A percentile compares a stretch with the other conserved stretches of the same genome.
Evolutionary conservation across 1,140 invertebrate species (phyloP).

Genomic region (Tribolium madens): DNA sequence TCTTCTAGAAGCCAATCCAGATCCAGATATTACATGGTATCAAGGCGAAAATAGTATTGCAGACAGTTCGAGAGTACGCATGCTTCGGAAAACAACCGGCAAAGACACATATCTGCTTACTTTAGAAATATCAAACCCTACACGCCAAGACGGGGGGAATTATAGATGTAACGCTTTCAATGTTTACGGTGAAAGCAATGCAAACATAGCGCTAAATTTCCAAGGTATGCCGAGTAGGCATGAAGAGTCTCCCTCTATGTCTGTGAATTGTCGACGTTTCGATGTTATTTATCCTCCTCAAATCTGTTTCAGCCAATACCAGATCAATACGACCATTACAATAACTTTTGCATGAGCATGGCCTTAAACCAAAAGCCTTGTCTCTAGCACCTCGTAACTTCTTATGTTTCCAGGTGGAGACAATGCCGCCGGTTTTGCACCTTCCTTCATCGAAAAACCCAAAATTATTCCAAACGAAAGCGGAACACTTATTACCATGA

Average conservation of each 20-base stretch:
- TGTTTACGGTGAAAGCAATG: slow-evolving; percentile 98
- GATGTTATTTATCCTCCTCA: slow-evolving; percentile 58
- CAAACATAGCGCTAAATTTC: slow-evolving; percentile 99
- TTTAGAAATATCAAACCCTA: slow-evolving; percentile 94
- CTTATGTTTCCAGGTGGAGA: slow-evolving; percentile 80
- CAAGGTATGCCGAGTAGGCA: slow-evolving; percentile 81
- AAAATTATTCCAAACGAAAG: slow-evolving; percentile 97
- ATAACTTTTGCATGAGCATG: slow-evolving; percentile 65
- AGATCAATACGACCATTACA: slow-evolving; percentile 42
- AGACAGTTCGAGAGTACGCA: slow-evolving; percentile 86
- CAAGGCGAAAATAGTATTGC: slow-evolving; percentile 86
- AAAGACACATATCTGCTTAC: slow-evolving; percentile 93
- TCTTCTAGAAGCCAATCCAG: slow-evolving; percentile 92
- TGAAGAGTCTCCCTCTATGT: slow-evolving; percentile 51
- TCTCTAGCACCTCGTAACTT: slow-evolving; percentile 55
- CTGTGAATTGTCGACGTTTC: slow-evolving; percentile 59
- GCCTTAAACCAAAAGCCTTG: slow-evolving; percentile 58
- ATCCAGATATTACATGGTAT: slow-evolving; percentile 96
- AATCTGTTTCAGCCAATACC: slow-evolving; percentile 57
- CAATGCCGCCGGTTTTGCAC: slow-evolving; percentile 89
- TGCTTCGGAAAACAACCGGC: slow-evolving; percentile 84
- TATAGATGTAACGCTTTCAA: slow-evolving; percentile 99
- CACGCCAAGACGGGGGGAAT: slow-evolving; percentile 94
- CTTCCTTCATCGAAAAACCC: slow-evolving; percentile 96
- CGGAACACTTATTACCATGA: slow-evolving; percentile 95